Evolutionary conservation across 2,797 vertebrate species (phyloP).

Genomic region (Cossypha niveicapilla): DNA sequence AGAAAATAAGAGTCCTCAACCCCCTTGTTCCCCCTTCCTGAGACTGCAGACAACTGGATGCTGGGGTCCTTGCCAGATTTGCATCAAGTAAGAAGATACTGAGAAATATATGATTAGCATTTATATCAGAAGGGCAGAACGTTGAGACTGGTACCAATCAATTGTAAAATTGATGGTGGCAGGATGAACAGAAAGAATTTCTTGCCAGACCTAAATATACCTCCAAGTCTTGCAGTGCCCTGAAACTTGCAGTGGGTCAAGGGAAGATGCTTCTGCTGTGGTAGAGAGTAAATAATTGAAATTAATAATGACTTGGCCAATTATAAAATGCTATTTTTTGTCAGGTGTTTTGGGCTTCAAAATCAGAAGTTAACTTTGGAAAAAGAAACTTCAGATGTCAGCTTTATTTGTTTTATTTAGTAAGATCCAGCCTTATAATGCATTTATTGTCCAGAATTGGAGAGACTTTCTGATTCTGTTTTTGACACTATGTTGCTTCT

Average conservation of each 20-base stretch:
- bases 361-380: neutral
- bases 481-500: neutral
- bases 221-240: neutral
- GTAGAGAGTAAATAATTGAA: neutral
- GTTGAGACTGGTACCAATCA: neutral
- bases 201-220: neutral
- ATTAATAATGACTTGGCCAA: neutral
- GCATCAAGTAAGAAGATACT: neutral
- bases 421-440: neutral
- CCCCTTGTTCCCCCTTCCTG: neutral
- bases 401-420: neutral
- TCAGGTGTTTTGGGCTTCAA: neutral
- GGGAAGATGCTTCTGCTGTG: neutral
- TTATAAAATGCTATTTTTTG: neutral
- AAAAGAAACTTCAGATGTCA: neutral
- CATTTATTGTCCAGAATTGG: neutral
- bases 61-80: neutral
- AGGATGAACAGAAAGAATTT: neutral
- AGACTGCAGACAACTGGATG: neutral
- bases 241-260: neutral
- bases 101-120: neutral
- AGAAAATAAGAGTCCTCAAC: neutral
- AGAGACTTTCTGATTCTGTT: neutral
- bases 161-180: neutral
- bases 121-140: neutral